These are phyloP conservation scores for Apamea epomidion DNA, from an alignment of 2,888 invertebrate genomes.

Conservation along the genomic window DNA sequence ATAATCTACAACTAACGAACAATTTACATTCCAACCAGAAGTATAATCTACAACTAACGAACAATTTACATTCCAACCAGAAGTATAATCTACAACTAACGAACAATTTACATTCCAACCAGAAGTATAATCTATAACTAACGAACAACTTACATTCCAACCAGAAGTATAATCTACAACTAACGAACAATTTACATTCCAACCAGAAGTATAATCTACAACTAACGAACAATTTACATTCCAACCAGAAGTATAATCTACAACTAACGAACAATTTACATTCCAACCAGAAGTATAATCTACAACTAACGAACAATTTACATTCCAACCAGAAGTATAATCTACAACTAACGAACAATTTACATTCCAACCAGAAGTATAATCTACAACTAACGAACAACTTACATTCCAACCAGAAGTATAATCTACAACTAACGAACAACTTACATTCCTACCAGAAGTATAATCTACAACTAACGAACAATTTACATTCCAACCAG, in stretches of 20 bases:
- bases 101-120: not conserved
- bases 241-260: not conserved
- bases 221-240: not conserved
- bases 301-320: not conserved
- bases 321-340: not conserved
- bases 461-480: not conserved
- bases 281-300: not conserved
- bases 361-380: not conserved
- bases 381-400: not conserved
- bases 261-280: not conserved
- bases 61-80: not conserved
- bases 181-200: not conserved
- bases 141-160: not conserved
- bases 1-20: not conserved
- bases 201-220: not conserved
- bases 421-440: not conserved
- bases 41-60: not conserved
- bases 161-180: not conserved
- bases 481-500: not conserved
- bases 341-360: not conserved
- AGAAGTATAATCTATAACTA: not conserved
- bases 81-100: not conserved
- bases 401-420: not conserved
- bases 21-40: not conserved
- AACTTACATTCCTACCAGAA: not conserved